Evolutionary conservation across 2,797 vertebrate species (phyloP).

Genomic region (Gambelia wislizenii): DNA sequence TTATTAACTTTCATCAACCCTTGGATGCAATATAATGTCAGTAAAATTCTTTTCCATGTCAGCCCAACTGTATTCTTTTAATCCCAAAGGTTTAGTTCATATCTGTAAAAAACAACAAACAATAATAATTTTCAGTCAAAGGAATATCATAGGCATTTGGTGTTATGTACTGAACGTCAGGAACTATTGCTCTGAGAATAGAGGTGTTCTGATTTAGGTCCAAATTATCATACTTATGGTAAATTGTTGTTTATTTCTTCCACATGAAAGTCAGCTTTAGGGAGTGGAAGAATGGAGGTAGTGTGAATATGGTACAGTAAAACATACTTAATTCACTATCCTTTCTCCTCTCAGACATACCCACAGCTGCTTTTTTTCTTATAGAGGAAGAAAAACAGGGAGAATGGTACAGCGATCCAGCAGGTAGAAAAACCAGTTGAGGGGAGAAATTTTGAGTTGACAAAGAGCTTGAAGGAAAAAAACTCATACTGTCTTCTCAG

Average conservation of each 20-base stretch:
- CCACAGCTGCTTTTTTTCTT: neutral
- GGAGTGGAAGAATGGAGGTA: neutral
- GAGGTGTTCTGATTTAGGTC: neutral
- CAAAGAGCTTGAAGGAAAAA: too few relatives aligned
- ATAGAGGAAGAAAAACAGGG: neutral
- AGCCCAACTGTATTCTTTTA: slow-evolving; percentile 52
- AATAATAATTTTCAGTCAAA: slow-evolving; percentile 66
- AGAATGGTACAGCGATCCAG: neutral
- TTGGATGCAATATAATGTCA: slow-evolving; percentile 61
- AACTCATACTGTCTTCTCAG: too few relatives aligned
- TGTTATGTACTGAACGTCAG: neutral
- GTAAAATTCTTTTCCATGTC: slow-evolving; percentile 44
- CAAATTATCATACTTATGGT: neutral
- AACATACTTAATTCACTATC: neutral
- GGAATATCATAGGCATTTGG: slow-evolving; percentile 20
- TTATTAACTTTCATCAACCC: slow-evolving; percentile 75
- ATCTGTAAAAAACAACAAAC: slow-evolving; percentile 46
- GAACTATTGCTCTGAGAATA: neutral
- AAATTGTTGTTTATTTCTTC: neutral
- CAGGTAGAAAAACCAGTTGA: too few relatives aligned
- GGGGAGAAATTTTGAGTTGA: too few relatives aligned
- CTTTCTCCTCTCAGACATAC: neutral
- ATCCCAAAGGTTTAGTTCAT: slow-evolving; percentile 67
- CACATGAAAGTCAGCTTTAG: neutral
- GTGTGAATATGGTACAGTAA: too few relatives aligned